These are phyloP conservation scores for Plectrocnemia conspersa DNA, from an alignment of 1,140 invertebrate species.

Conservation along the genomic window DNA sequence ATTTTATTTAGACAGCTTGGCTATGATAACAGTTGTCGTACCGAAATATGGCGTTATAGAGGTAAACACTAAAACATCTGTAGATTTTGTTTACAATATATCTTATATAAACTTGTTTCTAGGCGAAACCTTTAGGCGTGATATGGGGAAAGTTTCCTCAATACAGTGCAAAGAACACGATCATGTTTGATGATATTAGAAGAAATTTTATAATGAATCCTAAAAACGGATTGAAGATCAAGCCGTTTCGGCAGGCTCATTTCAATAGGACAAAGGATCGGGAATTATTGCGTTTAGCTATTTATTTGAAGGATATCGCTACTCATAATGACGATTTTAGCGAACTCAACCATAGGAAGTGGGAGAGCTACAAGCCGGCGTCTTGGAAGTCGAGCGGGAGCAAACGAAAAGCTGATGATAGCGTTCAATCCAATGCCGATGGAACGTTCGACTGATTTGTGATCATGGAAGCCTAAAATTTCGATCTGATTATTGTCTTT, in stretches of 20 bases:
- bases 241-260: conserved; percentile 86
- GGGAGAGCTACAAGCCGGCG: conserved; percentile 78
- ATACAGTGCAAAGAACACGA: conserved; percentile 86
- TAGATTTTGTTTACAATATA: conserved; percentile 8
- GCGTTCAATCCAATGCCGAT: no score
- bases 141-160: conserved; percentile 95
- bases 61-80: conserved; percentile 50
- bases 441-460: no score
- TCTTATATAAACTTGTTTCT: conserved; percentile 39
- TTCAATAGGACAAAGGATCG: conserved; percentile 78
- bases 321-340: conserved; percentile 76
- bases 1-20: conserved; percentile 85
- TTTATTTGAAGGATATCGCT: conserved; percentile 84
- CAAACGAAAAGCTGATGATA: conserved; percentile 47
- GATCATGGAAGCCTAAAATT: no score
- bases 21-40: conserved; percentile 92
- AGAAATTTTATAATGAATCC: conserved; percentile 98
- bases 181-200: conserved; percentile 98
- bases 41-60: conserved; percentile 85
- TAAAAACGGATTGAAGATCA: conserved; percentile 85
- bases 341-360: conserved; percentile 80
- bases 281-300: conserved; percentile 77
- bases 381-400: conserved; percentile 39
- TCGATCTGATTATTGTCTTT: no score
- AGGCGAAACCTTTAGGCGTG: conserved; percentile 93